Evolutionary conservation across 2,888 invertebrate species (phyloP).

Genomic region (Serripes groenlandicus): DNA sequence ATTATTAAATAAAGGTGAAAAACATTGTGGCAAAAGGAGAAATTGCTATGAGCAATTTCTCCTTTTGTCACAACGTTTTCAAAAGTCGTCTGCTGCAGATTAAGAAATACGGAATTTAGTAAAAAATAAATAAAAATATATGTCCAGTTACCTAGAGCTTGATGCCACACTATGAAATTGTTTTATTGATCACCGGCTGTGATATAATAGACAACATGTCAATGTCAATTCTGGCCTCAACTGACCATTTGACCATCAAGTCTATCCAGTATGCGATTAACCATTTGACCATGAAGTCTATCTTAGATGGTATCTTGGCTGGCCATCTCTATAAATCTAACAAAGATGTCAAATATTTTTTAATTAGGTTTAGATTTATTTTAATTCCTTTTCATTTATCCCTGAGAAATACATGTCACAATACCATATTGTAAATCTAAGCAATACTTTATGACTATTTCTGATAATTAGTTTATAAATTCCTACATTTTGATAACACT

Average conservation of each 20-base stretch:
- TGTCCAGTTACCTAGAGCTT: too few species aligned
- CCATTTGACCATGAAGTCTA: conserved; percentile 18
- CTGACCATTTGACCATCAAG: conserved; percentile 18
- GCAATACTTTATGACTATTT: too few species aligned
- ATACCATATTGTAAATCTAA: too few species aligned
- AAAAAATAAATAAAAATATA: neutral
- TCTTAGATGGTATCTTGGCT: too few species aligned
- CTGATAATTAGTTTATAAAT: too few species aligned
- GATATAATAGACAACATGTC: conserved; percentile 1
- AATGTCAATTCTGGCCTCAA: conserved; percentile 21
- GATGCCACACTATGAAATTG: neutral
- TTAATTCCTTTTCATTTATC: too few species aligned
- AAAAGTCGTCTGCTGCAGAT: neutral
- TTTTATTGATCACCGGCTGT: conserved; percentile 17
- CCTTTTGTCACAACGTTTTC: neutral
- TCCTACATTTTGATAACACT: too few species aligned
- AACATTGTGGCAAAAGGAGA: neutral
- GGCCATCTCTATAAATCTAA: too few species aligned
- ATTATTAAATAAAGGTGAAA: too few species aligned
- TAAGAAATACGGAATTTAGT: neutral
- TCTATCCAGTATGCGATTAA: neutral
- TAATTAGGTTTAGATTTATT: too few species aligned
- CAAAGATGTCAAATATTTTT: too few species aligned
- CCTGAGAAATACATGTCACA: too few species aligned
- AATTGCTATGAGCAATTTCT: neutral